Conservation (phyloP, 2,113 vertebrate genomes). For the Burhinus bistriatus region DNA sequence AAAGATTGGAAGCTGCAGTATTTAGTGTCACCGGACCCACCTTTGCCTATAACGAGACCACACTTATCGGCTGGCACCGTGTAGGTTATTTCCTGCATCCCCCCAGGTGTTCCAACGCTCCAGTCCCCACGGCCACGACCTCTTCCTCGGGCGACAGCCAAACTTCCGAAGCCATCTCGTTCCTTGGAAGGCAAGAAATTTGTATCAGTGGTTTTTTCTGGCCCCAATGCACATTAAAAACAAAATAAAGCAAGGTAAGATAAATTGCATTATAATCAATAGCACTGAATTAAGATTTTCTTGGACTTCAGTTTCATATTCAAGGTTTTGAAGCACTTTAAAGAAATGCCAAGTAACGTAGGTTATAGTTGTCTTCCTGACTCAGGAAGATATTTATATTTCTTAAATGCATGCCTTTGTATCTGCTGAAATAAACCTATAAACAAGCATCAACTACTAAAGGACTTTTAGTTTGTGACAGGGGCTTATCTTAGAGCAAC, state of each 20-base stretch:
- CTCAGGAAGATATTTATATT: slow-evolving; percentile 14
- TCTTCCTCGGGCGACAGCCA: slow-evolving; percentile 75
- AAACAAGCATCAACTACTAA: not conserved
- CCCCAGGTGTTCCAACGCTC: slow-evolving; percentile 82
- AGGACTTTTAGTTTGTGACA: not conserved
- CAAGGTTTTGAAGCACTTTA: not conserved
- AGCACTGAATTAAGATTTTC: not conserved
- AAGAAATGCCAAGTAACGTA: not conserved
- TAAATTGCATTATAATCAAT: not conserved
- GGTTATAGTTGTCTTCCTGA: not conserved
- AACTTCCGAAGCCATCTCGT: slow-evolving; percentile 88
- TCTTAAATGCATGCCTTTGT: not conserved
- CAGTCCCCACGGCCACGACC: slow-evolving; percentile 87
- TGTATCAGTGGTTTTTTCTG: not conserved
- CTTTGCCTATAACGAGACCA: slow-evolving; percentile 98
- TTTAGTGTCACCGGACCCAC: slow-evolving; percentile 58
- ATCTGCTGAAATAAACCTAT: not conserved
- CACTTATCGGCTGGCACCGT: slow-evolving; percentile 96
- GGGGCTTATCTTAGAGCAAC: not conserved
- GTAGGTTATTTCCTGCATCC: slow-evolving; percentile 94
- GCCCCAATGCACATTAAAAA: not conserved
- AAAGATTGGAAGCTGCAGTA: not conserved
- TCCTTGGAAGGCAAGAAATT: slow-evolving; percentile 76
- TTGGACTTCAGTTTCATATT: not conserved
- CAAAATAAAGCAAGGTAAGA: slow-evolving; percentile 10